phyloP scores from a whole-genome alignment of 2,797 vertebrate genomes.

The Enteromius anoplus region DNA sequence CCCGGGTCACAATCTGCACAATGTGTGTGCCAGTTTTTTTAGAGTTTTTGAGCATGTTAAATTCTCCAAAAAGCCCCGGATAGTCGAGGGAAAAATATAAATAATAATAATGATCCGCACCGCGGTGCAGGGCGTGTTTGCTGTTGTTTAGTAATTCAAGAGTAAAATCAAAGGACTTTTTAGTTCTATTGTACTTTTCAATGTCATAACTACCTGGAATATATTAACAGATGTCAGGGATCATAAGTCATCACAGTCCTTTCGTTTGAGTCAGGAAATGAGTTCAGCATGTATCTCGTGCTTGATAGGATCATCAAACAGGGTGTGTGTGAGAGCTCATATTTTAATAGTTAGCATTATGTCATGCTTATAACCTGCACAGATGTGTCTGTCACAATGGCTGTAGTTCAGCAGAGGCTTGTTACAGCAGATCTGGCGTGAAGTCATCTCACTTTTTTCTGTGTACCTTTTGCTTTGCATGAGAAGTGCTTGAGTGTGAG shows the following conservation, averaged over 20 bases:
- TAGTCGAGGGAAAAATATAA: too few relatives aligned
- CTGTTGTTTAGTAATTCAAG: background rate
- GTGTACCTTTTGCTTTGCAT: constrained; percentile 1
- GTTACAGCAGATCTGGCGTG: constrained; percentile 48
- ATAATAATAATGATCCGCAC: too few relatives aligned
- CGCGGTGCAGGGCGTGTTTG: background rate
- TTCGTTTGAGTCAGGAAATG: constrained; percentile 19
- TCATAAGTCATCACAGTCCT: constrained; percentile 13
- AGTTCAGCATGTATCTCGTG: constrained; percentile 11
- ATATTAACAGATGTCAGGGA: constrained; percentile 8
- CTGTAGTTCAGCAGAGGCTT: constrained; percentile 33
- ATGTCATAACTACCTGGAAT: background rate
- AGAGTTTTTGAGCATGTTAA: too few relatives aligned
- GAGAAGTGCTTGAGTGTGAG: constrained; percentile 3
- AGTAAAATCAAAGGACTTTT: background rate
- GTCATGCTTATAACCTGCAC: constrained; percentile 54
- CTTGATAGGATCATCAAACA: constrained; percentile 24
- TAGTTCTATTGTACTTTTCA: background rate
- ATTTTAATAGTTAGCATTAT: constrained; percentile 48
- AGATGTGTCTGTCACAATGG: constrained; percentile 46
- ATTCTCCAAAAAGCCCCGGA: too few relatives aligned
- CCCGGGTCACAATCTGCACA: too few relatives aligned
- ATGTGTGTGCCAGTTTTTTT: too few relatives aligned
- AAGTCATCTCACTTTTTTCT: constrained; percentile 54
- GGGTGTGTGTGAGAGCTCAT: constrained; percentile 36